Conservation (phyloP, 2,888 invertebrate species). For the Epicampocera succincta region DNA sequence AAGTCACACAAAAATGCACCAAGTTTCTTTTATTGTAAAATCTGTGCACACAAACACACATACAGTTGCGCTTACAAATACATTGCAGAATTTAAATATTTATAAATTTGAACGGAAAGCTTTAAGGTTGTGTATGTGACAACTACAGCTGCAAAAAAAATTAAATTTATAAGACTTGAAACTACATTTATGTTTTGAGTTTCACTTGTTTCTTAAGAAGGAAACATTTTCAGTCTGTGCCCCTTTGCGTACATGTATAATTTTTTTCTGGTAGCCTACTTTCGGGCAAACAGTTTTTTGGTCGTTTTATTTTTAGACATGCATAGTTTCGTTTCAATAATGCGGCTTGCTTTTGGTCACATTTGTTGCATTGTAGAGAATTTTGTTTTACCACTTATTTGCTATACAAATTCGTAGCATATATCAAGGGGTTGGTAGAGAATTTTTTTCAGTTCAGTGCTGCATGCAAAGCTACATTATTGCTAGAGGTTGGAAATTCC, state of each 20-base stretch:
- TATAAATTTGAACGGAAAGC: not conserved
- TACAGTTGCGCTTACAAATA: not conserved
- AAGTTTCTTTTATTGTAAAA: conserved; percentile 4
- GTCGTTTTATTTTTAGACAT: conserved; percentile 9
- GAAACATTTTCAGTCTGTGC: not conserved
- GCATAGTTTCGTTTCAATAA: conserved; percentile 17
- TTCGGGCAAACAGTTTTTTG: conserved; percentile 1
- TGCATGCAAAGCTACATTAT: conserved; percentile 21
- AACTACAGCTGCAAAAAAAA: too few relatives aligned
- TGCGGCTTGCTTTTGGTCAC: conserved; percentile 41
- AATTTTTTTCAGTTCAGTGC: conserved; percentile 12
- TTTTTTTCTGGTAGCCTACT: conserved; percentile 41
- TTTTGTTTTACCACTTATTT: conserved; percentile 11
- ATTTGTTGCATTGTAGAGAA: conserved; percentile 42
- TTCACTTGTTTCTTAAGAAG: not conserved
- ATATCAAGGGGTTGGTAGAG: conserved; percentile 54
- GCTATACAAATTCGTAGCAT: conserved; percentile 40
- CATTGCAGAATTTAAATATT: conserved; percentile 30
- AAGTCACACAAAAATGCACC: conserved; percentile 5
- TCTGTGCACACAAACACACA: conserved; percentile 31
- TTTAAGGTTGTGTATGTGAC: conserved; percentile 6
- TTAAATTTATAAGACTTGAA: not conserved
- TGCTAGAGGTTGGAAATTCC: conserved; percentile 44
- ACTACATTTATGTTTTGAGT: too few relatives aligned
- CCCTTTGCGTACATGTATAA: not conserved